These are phyloP conservation scores for Clitarchus hookeri DNA, from an alignment of 2,888 invertebrate species.

Conservation along the genomic window DNA sequence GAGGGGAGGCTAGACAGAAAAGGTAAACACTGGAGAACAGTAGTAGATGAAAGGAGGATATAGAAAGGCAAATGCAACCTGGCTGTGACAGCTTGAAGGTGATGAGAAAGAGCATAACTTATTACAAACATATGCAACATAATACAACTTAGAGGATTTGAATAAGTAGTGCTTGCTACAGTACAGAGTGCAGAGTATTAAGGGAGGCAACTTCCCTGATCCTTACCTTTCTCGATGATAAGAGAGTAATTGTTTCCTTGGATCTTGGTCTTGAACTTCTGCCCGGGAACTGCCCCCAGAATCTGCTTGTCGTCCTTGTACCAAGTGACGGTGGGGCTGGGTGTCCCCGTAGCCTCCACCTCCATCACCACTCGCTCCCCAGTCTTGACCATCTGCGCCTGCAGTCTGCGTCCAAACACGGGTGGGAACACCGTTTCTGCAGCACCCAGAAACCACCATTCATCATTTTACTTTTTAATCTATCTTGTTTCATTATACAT, in stretches of 20 bases:
- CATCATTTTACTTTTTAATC: not conserved
- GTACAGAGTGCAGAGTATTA: not conserved
- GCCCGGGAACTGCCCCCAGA: constrained; percentile 58
- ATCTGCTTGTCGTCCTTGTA: constrained; percentile 71
- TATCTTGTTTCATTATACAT: no score
- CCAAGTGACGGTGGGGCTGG: constrained; percentile 75
- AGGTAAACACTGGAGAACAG: no score
- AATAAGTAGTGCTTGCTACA: not conserved
- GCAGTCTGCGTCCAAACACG: constrained; percentile 76
- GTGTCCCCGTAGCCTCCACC: constrained; percentile 78
- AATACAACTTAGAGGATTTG: no score
- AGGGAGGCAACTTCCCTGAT: no score
- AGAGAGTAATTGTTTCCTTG: constrained; percentile 72
- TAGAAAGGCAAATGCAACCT: no score
- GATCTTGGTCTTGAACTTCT: constrained; percentile 59
- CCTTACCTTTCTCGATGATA: constrained; percentile 71
- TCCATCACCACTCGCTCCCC: constrained; percentile 74
- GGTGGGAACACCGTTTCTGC: constrained; percentile 80
- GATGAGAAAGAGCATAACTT: no score
- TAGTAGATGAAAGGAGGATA: no score
- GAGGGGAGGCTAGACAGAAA: no score
- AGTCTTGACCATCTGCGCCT: constrained; percentile 73
- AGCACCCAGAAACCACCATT: constrained; percentile 29
- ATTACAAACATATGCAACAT: no score
- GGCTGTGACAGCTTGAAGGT: no score